phyloP scores from a whole-genome alignment of 2,797 vertebrate species.

The Paratrypauchen microcephalus region DNA sequence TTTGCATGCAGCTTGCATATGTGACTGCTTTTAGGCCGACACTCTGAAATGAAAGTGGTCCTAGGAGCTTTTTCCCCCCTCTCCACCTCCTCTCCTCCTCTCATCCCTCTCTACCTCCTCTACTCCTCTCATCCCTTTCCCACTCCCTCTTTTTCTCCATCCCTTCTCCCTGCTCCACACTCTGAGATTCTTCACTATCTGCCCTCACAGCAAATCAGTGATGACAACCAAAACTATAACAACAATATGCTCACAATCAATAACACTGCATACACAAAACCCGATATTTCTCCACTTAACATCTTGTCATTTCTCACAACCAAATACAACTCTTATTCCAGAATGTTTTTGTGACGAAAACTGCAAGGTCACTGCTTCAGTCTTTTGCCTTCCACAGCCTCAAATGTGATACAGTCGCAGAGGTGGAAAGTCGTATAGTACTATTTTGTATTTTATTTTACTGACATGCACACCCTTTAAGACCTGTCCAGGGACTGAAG shows the following conservation, averaged over 20 bases:
- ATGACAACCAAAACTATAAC: background rate
- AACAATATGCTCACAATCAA: background rate
- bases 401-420: no score
- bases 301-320: background rate
- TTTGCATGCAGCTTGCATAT: conserved; percentile 25
- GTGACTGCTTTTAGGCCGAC: conserved; percentile 36
- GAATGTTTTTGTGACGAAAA: no score
- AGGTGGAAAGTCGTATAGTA: no score
- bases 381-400: no score
- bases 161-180: conserved; percentile 10
- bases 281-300: background rate
- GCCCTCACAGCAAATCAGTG: conserved; percentile 3
- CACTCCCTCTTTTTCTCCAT: no score
- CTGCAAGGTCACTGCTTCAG: no score
- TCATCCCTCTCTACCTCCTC: no score
- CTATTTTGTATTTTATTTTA: no score
- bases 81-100: no score
- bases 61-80: conserved; percentile 18
- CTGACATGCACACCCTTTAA: no score
- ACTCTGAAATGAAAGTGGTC: conserved; percentile 32
- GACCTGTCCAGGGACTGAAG: no score
- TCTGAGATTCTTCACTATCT: conserved; percentile 11
- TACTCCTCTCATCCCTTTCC: no score
- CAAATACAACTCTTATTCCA: background rate
- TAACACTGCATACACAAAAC: background rate